Percentiles rank a stretch among this genome's conserved stretches.
These are phyloP conservation scores for Sarcophaga bullata DNA, from an alignment of 1,140 invertebrate species.

Conservation along the genomic window DNA sequence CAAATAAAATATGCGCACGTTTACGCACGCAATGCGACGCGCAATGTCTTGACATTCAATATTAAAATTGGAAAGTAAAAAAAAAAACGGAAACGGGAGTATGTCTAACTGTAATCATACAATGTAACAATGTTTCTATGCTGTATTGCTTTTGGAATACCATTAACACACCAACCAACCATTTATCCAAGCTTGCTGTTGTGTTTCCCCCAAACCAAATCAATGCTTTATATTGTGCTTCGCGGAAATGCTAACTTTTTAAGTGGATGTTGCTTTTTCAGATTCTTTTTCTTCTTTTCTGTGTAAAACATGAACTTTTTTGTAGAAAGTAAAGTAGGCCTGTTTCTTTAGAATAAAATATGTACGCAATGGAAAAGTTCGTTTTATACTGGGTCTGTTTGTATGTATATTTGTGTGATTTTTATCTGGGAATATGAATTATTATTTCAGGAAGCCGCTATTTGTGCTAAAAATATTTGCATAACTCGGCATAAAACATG, in stretches of 20 bases:
- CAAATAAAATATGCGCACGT: conserved; percentile 65
- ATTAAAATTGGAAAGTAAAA: background rate
- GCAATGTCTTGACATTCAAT: conserved; percentile 35
- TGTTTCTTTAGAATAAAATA: background rate
- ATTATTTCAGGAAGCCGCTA: conserved; percentile 66
- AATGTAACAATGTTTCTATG: background rate
- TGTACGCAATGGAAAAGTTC: background rate
- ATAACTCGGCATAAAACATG: conserved; percentile 26
- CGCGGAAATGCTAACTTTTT: conserved; percentile 21
- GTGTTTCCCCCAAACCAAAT: conserved; percentile 19
- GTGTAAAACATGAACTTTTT: conserved; percentile 6
- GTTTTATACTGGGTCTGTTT: conserved; percentile 20
- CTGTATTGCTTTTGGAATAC: background rate
- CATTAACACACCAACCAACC: background rate
- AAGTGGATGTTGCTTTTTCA: background rate
- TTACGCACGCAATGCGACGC: conserved; percentile 52
- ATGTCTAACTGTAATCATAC: background rate
- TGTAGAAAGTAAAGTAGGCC: background rate
- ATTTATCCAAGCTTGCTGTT: background rate
- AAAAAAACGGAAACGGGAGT: background rate
- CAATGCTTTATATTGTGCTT: background rate
- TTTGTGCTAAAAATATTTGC: conserved; percentile 53
- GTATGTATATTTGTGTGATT: conserved; percentile 56
- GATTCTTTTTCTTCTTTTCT: background rate
- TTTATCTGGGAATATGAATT: conserved; percentile 65